Conservation (phyloP, 2,113 vertebrate genomes). For the Salminus brasiliensis region DNA sequence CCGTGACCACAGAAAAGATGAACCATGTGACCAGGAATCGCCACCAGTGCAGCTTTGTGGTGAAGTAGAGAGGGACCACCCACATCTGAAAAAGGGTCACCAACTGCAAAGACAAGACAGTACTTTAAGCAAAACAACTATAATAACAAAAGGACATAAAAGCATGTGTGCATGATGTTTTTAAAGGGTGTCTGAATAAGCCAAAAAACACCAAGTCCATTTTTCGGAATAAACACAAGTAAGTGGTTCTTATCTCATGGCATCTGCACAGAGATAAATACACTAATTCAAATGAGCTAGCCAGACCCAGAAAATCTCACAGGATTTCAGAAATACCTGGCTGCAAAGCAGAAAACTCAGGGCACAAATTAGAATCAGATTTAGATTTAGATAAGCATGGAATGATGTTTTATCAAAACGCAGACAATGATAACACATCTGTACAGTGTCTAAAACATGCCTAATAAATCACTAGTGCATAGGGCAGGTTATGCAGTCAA, state of each 20-base stretch:
- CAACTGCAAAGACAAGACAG: constrained; percentile 78
- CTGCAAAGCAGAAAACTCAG: no score
- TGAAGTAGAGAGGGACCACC: constrained; percentile 98
- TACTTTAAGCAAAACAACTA: not conserved
- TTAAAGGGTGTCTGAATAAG: no score
- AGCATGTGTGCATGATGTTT: no score
- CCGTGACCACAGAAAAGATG: constrained; percentile 92
- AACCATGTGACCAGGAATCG: constrained; percentile 93
- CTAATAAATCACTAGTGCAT: not conserved
- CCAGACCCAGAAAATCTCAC: no score
- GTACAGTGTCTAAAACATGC: not conserved
- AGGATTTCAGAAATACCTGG: no score
- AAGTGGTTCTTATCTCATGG: no score
- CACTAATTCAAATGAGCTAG: no score
- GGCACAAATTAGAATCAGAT: no score
- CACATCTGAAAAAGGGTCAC: constrained; percentile 99
- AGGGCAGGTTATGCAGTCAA: not conserved
- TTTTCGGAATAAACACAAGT: no score
- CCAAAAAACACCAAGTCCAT: no score
- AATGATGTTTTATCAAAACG: not conserved
- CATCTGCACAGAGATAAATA: no score
- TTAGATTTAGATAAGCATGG: no score
- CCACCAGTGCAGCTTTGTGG: constrained; percentile 97
- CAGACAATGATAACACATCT: not conserved
- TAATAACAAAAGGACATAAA: not conserved